Conservation (phyloP, 1,140 invertebrate genomes). For the Rhagoletis zephyria region DNA sequence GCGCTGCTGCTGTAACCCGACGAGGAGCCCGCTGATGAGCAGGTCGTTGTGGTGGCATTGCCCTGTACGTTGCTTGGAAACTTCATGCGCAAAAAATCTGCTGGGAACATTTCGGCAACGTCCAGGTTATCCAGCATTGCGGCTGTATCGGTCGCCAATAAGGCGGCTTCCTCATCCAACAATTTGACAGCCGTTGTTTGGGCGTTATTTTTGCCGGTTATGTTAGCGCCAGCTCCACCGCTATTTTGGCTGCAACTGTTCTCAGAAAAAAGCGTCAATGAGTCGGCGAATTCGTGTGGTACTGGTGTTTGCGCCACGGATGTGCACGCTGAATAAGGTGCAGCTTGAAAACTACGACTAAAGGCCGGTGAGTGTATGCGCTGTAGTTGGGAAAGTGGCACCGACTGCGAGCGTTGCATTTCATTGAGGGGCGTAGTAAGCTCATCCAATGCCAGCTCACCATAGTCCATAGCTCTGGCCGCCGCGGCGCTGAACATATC, state of each 20-base stretch:
- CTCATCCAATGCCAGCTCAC: constrained; percentile 26
- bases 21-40: constrained; percentile 68
- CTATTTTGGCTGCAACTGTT: constrained; percentile 69
- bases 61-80: constrained; percentile 63
- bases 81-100: constrained; percentile 64
- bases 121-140: constrained; percentile 64
- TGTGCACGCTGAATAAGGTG: constrained; percentile 75
- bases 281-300: constrained; percentile 81
- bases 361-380: constrained; percentile 64
- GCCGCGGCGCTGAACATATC: constrained; percentile 58
- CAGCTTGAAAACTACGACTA: constrained; percentile 64
- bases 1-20: constrained; percentile 68
- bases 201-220: constrained; percentile 56
- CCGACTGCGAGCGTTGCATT: constrained; percentile 69
- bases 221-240: constrained; percentile 18
- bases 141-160: constrained; percentile 51
- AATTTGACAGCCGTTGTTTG: neutral
- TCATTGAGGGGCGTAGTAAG: constrained; percentile 59
- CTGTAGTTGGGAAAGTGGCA: constrained; percentile 68
- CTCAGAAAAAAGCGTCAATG: constrained; percentile 75
- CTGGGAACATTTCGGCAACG: constrained; percentile 62
- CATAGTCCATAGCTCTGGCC: constrained; percentile 14
- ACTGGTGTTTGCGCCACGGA: constrained; percentile 81
- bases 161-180: constrained; percentile 46
- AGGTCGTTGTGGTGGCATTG: constrained; percentile 66